A percentile compares a stretch with the other conserved stretches of the same genome.
Evolutionary conservation across 1,140 invertebrate species (phyloP).

Genomic region (Drosophila parvula): DNA sequence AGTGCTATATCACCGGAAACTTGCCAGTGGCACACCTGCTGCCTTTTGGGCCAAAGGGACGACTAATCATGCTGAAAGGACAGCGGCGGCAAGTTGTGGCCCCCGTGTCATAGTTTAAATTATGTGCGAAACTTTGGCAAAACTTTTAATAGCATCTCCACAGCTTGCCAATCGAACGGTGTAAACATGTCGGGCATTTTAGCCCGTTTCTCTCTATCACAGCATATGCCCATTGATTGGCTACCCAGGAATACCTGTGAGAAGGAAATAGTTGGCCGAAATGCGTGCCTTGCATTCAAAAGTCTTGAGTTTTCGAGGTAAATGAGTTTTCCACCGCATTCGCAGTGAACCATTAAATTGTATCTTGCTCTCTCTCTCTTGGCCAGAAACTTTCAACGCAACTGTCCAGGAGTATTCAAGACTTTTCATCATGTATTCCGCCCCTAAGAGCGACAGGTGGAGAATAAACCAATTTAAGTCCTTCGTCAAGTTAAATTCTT

Average conservation of each 20-base stretch:
- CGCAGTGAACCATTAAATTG: conserved; percentile 78
- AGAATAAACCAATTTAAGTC: conserved; percentile 19
- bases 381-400: conserved; percentile 41
- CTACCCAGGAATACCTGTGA: conserved; percentile 48
- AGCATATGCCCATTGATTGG: conserved; percentile 79
- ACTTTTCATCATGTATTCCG: conserved; percentile 17
- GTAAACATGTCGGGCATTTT: conserved; percentile 55
- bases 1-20: conserved; percentile 67
- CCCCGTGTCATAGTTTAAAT: conserved; percentile 79
- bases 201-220: conserved; percentile 22
- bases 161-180: conserved; percentile 38
- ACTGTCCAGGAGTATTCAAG: conserved; percentile 49
- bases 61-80: conserved; percentile 67
- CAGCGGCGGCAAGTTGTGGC: conserved; percentile 39
- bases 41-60: conserved; percentile 23
- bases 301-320: conserved; percentile 2
- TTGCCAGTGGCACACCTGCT: conserved; percentile 33
- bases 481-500: conserved; percentile 1
- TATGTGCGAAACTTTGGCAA: conserved; percentile 75
- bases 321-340: conserved; percentile 59
- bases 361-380: conserved; percentile 66
- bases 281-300: conserved; percentile 64
- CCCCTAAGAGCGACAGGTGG: conserved; percentile 31
- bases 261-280: conserved; percentile 37
- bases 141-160: conserved; percentile 78